Evolutionary conservation across 2,113 vertebrate species (phyloP).

Genomic region (Misgurnus anguillicaudatus): DNA sequence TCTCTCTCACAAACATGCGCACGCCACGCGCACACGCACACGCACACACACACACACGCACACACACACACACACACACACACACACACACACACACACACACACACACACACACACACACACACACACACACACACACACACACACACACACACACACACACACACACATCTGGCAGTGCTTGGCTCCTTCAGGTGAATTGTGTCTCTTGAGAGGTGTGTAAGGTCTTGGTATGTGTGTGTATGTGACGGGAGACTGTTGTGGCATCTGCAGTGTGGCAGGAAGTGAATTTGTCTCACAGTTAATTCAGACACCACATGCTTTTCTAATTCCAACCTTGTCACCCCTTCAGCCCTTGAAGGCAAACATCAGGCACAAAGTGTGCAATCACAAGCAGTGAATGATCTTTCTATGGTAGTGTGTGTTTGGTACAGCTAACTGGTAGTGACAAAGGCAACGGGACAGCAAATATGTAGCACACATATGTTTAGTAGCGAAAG

Average conservation of each 20-base stretch:
- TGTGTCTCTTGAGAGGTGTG: slow-evolving; percentile 83
- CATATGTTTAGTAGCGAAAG: slow-evolving; percentile 55
- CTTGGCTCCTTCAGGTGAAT: slow-evolving; percentile 94
- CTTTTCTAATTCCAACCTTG: slow-evolving; percentile 83
- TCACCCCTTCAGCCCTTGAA: slow-evolving; percentile 63
- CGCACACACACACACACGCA: too few species aligned
- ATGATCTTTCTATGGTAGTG: slow-evolving; percentile 64
- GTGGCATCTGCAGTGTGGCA: slow-evolving; percentile 90
- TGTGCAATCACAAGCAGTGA: slow-evolving; percentile 73
- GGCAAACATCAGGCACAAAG: slow-evolving; percentile 70
- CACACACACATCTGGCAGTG: slow-evolving; percentile 89
- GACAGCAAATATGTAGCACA: slow-evolving; percentile 60
- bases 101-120: slow-evolving; percentile 34
- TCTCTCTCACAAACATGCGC: too few species aligned
- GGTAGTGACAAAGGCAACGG: slow-evolving; percentile 74
- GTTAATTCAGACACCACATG: slow-evolving; percentile 90
- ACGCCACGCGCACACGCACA: too few species aligned
- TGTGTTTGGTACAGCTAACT: slow-evolving; percentile 64
- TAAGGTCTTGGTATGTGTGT: neutral
- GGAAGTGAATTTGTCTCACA: slow-evolving; percentile 89
- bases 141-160: slow-evolving; percentile 36
- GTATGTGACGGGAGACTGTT: slow-evolving; percentile 49
- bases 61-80: too few species aligned
- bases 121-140: slow-evolving; percentile 72
- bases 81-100: too few species aligned